These are phyloP conservation scores for Terrapene triunguis DNA, from an alignment of 2,113 vertebrate genomes.

Conservation along the genomic window DNA sequence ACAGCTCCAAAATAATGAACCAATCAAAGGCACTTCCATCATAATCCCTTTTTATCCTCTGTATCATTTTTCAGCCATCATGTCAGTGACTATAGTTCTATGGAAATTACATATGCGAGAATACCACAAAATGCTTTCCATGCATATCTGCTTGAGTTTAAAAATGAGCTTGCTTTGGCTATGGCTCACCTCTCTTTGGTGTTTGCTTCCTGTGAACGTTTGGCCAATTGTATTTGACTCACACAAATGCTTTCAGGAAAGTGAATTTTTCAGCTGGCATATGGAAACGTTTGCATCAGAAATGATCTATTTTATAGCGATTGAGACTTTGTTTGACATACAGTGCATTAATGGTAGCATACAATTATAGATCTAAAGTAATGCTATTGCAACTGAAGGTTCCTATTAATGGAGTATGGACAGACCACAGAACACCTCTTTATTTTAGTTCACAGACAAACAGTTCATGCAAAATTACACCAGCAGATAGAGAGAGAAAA, in stretches of 20 bases:
- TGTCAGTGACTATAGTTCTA: background rate
- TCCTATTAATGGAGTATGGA: background rate
- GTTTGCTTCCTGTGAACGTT: slow-evolving; percentile 15
- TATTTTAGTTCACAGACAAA: background rate
- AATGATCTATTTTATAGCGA: background rate
- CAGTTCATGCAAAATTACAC: background rate
- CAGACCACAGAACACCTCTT: background rate
- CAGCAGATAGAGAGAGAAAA: background rate
- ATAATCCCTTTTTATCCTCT: background rate
- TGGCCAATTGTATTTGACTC: background rate
- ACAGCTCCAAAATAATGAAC: background rate
- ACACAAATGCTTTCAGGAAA: background rate
- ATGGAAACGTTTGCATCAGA: background rate
- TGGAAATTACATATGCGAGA: background rate
- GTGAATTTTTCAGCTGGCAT: background rate
- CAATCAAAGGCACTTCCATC: background rate
- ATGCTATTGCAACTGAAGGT: background rate
- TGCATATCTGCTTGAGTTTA: background rate
- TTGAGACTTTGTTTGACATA: background rate
- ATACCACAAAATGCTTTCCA: background rate
- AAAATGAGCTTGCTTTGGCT: background rate
- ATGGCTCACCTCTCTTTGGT: background rate
- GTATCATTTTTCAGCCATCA: background rate
- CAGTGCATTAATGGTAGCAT: fast-evolving
- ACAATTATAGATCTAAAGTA: background rate